A percentile compares a stretch with the other conserved stretches of the same genome.
Evolutionary conservation across 2,888 invertebrate species (phyloP).

Genomic region (Aphodius granarius): DNA sequence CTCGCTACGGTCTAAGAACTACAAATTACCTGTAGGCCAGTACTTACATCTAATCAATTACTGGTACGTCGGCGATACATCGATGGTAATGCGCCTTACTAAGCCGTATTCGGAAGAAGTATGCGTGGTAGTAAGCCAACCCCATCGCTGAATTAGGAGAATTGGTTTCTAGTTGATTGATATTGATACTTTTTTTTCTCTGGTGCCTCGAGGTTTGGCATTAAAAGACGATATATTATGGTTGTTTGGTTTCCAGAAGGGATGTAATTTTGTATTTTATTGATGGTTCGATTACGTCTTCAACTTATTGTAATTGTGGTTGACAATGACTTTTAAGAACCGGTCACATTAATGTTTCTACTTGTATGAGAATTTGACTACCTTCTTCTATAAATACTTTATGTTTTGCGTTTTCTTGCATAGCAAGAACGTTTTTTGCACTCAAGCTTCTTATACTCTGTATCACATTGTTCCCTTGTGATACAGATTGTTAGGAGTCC

Average conservation of each 20-base stretch:
- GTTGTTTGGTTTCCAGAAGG: neutral
- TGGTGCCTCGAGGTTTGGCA: neutral
- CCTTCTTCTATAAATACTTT: too few species aligned
- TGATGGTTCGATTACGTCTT: neutral
- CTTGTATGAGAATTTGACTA: too few species aligned
- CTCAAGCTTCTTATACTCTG: too few species aligned
- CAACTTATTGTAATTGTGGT: neutral
- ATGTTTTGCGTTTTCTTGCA: too few species aligned
- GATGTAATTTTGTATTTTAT: neutral
- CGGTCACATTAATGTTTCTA: too few species aligned
- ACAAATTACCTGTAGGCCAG: conserved; percentile 22
- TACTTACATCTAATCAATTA: conserved; percentile 26
- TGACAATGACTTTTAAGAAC: too few species aligned
- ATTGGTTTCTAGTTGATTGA: neutral
- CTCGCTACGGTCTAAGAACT: conserved; percentile 25
- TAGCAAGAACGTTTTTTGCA: too few species aligned
- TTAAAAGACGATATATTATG: neutral
- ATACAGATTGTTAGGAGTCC: too few species aligned
- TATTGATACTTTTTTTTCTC: neutral
- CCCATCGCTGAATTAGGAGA: neutral
- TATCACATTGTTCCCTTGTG: too few species aligned
- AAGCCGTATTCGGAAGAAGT: neutral
- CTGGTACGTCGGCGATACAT: conserved; percentile 16
- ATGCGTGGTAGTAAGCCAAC: too few species aligned
- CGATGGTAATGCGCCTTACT: conserved; percentile 9